phyloP scores from a whole-genome alignment of 2,888 invertebrate species.

The Cephus spinipes region DNA sequence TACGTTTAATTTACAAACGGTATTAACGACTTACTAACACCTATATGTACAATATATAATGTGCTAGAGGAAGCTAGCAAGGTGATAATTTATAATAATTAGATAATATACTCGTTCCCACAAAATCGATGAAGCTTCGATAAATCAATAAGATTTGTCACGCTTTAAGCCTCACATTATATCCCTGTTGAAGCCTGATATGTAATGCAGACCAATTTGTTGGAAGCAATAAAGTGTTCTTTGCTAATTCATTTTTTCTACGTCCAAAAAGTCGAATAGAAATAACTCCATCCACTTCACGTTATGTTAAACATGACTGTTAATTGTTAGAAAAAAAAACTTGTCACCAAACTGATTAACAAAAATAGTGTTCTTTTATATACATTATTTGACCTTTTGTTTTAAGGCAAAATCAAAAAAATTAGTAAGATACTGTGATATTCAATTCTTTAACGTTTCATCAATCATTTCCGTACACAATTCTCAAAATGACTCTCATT shows the following conservation, averaged over 20 bases:
- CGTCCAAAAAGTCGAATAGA: background rate
- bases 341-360: background rate
- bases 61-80: constrained; percentile 5
- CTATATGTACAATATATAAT: constrained; percentile 12
- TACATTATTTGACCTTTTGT: background rate
- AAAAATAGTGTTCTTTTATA: background rate
- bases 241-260: constrained; percentile 25
- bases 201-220: constrained; percentile 37
- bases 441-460: background rate
- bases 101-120: constrained; percentile 17
- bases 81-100: background rate
- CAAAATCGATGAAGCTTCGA: constrained; percentile 33
- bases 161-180: constrained; percentile 39
- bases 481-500: background rate
- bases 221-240: constrained; percentile 45
- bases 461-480: background rate
- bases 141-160: constrained; percentile 36
- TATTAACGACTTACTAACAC: constrained; percentile 17
- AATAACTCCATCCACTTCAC: background rate
- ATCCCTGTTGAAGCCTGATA: constrained; percentile 37
- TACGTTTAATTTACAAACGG: constrained; percentile 23
- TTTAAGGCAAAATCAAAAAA: background rate
- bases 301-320: background rate
- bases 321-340: background rate
- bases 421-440: background rate